Percentiles rank a stretch among this genome's conserved stretches.
Evolutionary conservation across 92 coral and sea anemone genomes (phyloP).

Genomic region (Palythoa caribaeorum): DNA sequence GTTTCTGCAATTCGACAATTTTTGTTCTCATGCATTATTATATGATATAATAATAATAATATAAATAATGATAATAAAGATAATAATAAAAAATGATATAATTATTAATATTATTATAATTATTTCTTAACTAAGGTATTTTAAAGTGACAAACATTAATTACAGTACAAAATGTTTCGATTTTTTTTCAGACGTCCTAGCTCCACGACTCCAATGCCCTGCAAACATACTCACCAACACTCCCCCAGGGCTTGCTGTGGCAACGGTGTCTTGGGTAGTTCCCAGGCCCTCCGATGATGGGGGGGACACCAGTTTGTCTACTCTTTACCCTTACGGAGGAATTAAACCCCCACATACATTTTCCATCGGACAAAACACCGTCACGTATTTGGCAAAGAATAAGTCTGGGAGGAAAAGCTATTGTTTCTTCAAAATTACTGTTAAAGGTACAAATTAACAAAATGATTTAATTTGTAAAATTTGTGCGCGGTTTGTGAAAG

Average conservation of each 20-base stretch:
- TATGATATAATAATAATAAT: too few species aligned
- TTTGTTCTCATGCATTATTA: too few species aligned
- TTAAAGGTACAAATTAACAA: not conserved
- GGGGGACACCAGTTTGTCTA: constrained; percentile 9
- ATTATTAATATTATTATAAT: too few species aligned
- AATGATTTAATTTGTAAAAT: not conserved
- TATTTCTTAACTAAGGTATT: too few species aligned
- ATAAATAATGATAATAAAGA: too few species aligned
- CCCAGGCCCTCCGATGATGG: constrained; percentile 17
- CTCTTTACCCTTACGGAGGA: not conserved
- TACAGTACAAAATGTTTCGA: not conserved
- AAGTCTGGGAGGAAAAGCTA: not conserved
- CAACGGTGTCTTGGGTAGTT: constrained; percentile 17
- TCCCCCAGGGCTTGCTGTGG: not conserved
- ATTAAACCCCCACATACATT: constrained; percentile 9
- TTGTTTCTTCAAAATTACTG: constrained; percentile 34
- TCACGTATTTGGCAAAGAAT: constrained; percentile 13
- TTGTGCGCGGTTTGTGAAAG: not conserved
- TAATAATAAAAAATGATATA: too few species aligned
- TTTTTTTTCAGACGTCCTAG: not conserved
- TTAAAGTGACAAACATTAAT: too few species aligned
- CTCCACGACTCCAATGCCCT: constrained; percentile 13
- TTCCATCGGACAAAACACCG: constrained; percentile 20
- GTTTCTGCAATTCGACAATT: too few species aligned
- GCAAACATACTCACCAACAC: constrained; percentile 15